Percentiles rank a stretch among this genome's conserved stretches.
Evolutionary conservation across 2,888 invertebrate genomes (phyloP).

Genomic region (Carcina quercana): DNA sequence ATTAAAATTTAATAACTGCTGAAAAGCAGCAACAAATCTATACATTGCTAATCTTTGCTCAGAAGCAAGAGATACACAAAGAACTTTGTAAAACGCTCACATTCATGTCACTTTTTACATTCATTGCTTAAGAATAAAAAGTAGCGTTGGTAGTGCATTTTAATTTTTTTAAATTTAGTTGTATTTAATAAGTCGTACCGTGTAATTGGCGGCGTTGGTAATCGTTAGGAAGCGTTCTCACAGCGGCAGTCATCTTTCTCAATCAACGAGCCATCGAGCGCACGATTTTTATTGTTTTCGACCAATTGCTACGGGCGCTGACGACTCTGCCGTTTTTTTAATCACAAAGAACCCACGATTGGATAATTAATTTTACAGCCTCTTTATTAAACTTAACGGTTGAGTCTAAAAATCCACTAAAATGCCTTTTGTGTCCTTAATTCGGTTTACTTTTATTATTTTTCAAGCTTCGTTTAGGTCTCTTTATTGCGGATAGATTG

Average conservation of each 20-base stretch:
- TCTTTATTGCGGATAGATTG: constrained; percentile 59
- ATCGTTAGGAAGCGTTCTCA: constrained; percentile 54
- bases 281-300: constrained; percentile 70
- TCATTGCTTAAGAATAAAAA: too few species aligned
- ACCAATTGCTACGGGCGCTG: constrained; percentile 47
- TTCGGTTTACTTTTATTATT: constrained; percentile 35
- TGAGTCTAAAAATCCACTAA: constrained; percentile 39
- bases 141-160: background rate
- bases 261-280: constrained; percentile 56
- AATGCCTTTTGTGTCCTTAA: constrained; percentile 29
- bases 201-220: constrained; percentile 42
- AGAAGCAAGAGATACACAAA: too few species aligned
- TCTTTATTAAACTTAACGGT: constrained; percentile 58
- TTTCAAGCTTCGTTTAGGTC: too few species aligned
- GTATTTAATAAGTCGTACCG: constrained; percentile 25
- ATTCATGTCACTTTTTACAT: too few species aligned
- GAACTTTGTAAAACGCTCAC: too few species aligned
- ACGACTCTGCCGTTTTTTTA: constrained; percentile 26
- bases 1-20: too few species aligned
- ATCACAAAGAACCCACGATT: constrained; percentile 33
- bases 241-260: constrained; percentile 62
- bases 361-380: constrained; percentile 65
- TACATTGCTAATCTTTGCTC: too few species aligned
- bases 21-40: too few species aligned
- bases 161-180: constrained; percentile 9